A percentile compares a stretch with the other conserved stretches of the same genome.
Evolutionary conservation across 2,888 invertebrate genomes (phyloP).

Genomic region (Apotomis capreana): DNA sequence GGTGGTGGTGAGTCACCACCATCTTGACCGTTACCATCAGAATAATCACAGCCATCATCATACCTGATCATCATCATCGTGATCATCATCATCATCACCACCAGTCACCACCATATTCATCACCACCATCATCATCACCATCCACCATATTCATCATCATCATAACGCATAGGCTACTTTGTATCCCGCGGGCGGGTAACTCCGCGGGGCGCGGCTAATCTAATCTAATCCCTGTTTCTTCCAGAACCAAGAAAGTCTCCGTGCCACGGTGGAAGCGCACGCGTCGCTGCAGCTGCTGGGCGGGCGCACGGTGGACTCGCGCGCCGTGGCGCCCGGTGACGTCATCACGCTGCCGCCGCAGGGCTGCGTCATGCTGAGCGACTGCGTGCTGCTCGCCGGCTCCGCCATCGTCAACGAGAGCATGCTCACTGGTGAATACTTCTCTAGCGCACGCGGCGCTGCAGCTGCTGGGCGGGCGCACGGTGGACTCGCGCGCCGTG

Average conservation of each 20-base stretch:
- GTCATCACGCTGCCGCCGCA: conserved; percentile 91
- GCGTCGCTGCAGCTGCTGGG: conserved; percentile 80
- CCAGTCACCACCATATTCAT: no score
- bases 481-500: conserved; percentile 88
- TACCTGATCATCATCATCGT: no score
- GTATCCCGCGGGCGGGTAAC: no score
- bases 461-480: conserved; percentile 64
- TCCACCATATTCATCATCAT: no score
- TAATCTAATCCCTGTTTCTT: conserved; percentile 16
- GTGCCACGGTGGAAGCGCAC: conserved; percentile 92
- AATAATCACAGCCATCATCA: no score
- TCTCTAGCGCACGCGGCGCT: conserved; percentile 84
- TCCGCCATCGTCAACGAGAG: conserved; percentile 97
- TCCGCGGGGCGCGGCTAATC: no score
- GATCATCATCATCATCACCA: no score
- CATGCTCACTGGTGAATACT: conserved; percentile 98
- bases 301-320: conserved; percentile 85
- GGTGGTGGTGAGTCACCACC: no score
- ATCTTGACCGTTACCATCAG: no score
- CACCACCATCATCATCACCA: no score
- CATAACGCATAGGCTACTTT: no score
- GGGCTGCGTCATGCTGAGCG: conserved; percentile 95
- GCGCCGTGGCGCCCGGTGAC: conserved; percentile 94
- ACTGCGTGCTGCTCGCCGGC: conserved; percentile 93
- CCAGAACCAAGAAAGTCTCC: conserved; percentile 95